Percentiles rank a stretch among this genome's conserved stretches.
phyloP scores from a whole-genome alignment of 2,888 invertebrate genomes.

The Clanis bilineata region DNA sequence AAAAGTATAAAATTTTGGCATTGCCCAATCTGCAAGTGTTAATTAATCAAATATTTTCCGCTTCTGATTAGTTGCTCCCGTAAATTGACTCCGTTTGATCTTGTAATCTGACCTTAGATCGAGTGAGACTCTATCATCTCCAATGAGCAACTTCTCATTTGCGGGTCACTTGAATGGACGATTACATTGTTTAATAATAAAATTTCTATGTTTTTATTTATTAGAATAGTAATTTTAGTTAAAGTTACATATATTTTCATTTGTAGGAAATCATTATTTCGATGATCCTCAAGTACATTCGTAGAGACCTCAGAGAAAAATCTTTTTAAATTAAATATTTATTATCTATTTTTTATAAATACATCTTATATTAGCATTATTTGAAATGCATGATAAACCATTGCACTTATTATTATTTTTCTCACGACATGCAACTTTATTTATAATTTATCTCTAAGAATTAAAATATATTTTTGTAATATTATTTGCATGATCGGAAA shows the following conservation, averaged over 20 bases:
- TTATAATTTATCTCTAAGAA: no score
- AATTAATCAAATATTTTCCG: background rate
- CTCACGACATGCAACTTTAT: no score
- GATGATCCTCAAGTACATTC: no score
- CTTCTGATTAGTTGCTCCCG: background rate
- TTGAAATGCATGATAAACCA: no score
- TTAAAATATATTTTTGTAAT: background rate
- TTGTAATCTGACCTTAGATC: constrained; percentile 39
- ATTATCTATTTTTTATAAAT: background rate
- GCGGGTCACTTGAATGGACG: constrained; percentile 27
- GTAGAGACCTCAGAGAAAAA: no score
- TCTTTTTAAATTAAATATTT: no score
- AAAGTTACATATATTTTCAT: no score
- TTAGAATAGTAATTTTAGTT: background rate
- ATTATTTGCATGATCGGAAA: background rate
- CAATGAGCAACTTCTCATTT: constrained; percentile 31
- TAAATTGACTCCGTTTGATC: constrained; percentile 42
- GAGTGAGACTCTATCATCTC: constrained; percentile 27
- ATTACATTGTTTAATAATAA: constrained; percentile 10
- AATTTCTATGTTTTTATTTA: background rate
- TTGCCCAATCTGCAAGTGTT: background rate
- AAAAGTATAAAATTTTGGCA: background rate
- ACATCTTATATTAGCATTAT: background rate
- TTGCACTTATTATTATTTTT: no score
- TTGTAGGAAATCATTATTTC: no score